phyloP scores from a whole-genome alignment of 2,113 vertebrate species.

The Coturnix japonica region DNA sequence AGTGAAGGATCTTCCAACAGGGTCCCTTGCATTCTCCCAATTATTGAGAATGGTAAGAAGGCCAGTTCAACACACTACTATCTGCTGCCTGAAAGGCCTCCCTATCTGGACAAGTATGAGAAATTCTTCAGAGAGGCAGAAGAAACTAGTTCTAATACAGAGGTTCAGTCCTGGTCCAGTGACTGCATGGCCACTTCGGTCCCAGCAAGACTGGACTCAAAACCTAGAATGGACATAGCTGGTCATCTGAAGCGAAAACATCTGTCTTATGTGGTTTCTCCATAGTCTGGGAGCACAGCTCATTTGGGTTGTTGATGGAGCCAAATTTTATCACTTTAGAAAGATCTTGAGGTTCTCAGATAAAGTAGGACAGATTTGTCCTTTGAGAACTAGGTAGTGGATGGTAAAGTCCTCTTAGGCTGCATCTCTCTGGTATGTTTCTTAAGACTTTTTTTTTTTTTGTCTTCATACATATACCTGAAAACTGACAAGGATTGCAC shows the following conservation, averaged over 20 bases:
- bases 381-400: conserved; percentile 39
- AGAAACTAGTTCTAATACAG: conserved; percentile 38
- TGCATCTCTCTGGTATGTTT: conserved; percentile 1
- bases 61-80: conserved; percentile 95
- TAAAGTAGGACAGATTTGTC: conserved; percentile 30
- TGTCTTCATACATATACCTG: not conserved
- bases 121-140: conserved; percentile 86
- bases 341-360: not conserved
- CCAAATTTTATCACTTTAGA: conserved; percentile 68
- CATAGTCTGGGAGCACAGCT: conserved; percentile 4
- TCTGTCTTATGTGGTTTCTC: conserved; percentile 77
- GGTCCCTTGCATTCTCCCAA: conserved; percentile 91
- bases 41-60: conserved; percentile 92
- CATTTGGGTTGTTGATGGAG: conserved; percentile 42
- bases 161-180: conserved; percentile 41
- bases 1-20: conserved; percentile 86
- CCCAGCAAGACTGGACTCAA: conserved; percentile 68
- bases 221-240: conserved; percentile 58
- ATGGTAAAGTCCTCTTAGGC: conserved; percentile 42
- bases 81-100: conserved; percentile 88
- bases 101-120: conserved; percentile 86
- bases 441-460: not conserved
- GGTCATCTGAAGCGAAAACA: conserved; percentile 75
- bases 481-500: conserved; percentile 14
- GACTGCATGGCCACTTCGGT: conserved; percentile 40